phyloP scores from a whole-genome alignment of 2,113 vertebrate genomes.

The Pomatostomus ruficeps region DNA sequence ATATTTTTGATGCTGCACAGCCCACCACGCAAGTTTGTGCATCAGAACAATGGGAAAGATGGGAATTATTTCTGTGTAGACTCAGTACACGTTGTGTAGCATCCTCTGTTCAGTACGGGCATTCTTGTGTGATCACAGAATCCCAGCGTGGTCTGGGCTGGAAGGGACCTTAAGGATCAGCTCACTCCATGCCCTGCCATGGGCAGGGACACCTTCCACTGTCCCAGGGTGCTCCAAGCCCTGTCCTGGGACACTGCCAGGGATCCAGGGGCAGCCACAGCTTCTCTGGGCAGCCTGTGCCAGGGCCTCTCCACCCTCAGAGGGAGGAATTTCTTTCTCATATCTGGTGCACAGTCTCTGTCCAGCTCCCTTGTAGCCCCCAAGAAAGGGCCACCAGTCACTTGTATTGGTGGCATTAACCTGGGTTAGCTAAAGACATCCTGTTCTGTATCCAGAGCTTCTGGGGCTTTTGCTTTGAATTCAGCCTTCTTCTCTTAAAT shows the following conservation, averaged over 20 bases:
- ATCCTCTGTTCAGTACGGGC: neutral
- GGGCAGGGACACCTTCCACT: neutral
- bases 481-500: fast-evolving
- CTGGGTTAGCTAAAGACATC: neutral
- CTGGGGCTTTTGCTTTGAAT: neutral
- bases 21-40: neutral
- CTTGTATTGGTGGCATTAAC: neutral
- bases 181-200: neutral
- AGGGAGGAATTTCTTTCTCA: neutral
- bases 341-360: neutral
- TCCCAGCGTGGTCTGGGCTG: neutral
- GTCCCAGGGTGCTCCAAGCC: neutral
- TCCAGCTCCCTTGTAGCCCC: neutral
- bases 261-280: neutral
- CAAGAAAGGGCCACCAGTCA: neutral
- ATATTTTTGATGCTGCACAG: neutral
- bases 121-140: neutral
- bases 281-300: neutral
- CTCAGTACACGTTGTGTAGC: neutral
- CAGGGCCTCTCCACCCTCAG: neutral
- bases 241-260: neutral
- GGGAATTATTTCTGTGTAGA: neutral
- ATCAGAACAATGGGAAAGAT: neutral
- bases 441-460: neutral
- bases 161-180: neutral